Base-by-base conservation (phyloP, 2,797 vertebrate species). In the Characodon lateralis region DNA sequence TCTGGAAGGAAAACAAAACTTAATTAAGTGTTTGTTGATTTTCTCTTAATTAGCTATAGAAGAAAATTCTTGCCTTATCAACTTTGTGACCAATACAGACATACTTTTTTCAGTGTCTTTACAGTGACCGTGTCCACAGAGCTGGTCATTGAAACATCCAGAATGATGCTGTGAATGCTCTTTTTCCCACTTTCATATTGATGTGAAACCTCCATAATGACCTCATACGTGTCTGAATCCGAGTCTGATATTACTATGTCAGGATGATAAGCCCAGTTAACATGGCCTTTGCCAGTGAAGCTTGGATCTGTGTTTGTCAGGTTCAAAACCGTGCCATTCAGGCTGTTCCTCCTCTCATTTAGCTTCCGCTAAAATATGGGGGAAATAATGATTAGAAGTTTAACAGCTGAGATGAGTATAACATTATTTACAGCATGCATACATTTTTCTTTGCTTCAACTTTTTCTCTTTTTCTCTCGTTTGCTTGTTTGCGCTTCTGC, bases 121-220 rank as follows among this genome's bases (percentile, higher is more conserved):
- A 93, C 89, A n/a, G 92, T 61, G 76, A 94, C 94, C 0, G 91
- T 95, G 91, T 96, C 95, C 78, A 95, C 92, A 86, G 97, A 99
- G 90, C 92, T 97, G 84, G 96, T 92, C 0, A 97, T 68, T 12
- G 96, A 94, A 80, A 99, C 88, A 89, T 99, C 98, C 93, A 99
- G 87, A 87, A 99, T 80, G 63, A 99, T 77, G 1, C 95, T 92
- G 1, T 98, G 95, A 46, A 94, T 96, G 51, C 0, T n/a, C 55
- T 56, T 80, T 43, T 53, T 79, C 35, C 73, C 84, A 48, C 74
- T 78, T 20, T 82, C 81, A 0, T 22, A 9, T 0, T 71, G 20
- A 61, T 77, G 53, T 0, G 77, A 50, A 1, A 5, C 58, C 6
- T 78, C 8, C 14, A 73, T 71, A 61, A 76, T 74, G 59, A 35